phyloP scores from a whole-genome alignment of 2,888 invertebrate genomes.

The Agrochola macilenta region DNA sequence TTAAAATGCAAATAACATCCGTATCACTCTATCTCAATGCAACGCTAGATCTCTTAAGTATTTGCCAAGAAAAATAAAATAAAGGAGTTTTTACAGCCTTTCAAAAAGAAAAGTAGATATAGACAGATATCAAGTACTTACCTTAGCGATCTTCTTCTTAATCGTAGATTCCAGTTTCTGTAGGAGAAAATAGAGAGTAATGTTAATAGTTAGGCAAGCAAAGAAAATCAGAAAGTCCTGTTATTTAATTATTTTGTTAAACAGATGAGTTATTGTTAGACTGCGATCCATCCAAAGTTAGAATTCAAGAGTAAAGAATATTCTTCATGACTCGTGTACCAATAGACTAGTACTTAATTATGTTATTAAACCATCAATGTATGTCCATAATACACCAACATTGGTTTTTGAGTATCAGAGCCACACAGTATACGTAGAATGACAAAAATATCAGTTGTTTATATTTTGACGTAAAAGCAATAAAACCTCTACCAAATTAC shows the following conservation, averaged over 20 bases:
- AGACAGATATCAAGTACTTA: slow-evolving; percentile 43
- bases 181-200: slow-evolving; percentile 58
- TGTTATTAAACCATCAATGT: background rate
- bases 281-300: slow-evolving; percentile 69
- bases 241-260: slow-evolving; percentile 50
- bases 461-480: slow-evolving; percentile 14
- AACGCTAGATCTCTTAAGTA: background rate
- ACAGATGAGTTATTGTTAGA: slow-evolving; percentile 48
- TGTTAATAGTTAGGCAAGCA: slow-evolving; percentile 69
- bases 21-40: background rate
- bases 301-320: slow-evolving; percentile 6
- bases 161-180: slow-evolving; percentile 66
- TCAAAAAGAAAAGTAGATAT: background rate
- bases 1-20: background rate
- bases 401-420: slow-evolving; percentile 1
- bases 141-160: slow-evolving; percentile 65
- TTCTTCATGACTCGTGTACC: background rate
- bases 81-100: background rate
- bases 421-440: background rate
- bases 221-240: slow-evolving; percentile 54
- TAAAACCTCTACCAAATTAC: background rate
- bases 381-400: slow-evolving; percentile 2
- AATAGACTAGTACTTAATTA: background rate
- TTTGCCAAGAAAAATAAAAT: background rate
- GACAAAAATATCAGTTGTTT: slow-evolving; percentile 11